Evolutionary conservation across 2,888 invertebrate genomes (phyloP), one percentile per base, ranked within the genome.

Genomic region (Sminthurides aquaticus): DNA sequence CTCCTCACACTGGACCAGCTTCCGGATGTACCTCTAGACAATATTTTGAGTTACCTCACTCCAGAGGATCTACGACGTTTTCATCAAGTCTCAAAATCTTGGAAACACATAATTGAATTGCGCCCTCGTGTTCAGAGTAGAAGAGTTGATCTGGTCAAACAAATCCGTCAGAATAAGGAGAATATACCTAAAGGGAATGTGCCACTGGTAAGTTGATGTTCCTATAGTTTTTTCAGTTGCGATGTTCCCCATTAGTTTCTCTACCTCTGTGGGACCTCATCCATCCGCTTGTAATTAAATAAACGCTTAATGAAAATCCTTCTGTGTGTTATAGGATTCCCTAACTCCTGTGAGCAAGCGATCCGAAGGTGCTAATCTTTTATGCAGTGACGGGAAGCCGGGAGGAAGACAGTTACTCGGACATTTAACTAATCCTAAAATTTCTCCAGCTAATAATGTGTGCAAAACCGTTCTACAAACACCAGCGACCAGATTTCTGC

Each of bases 51-150:
- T 2, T 69, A 64, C 26, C 57, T 75, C 20, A 27, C 64, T 8
- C 66, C 66, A 49, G 65, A 72, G 25, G 74, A 75, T 66, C 56
- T 75, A 3, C 58, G 70, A 20, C 58, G 66, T 25, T 60, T 72
- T 64, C 70, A 73, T 60, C 68, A 73, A 64, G 75, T 74, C 57
- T 72, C 67, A 5, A 65, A 65, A 48, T 29, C 64, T 48, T 75
- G 75, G 73, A 67, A 67, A 49, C 34, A 24, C 59, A 62, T 58
- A 2, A 18, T 72, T 26, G 57, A 62, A 54, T 26, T 29, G 24
- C 59, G 72, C 5, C 29, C 49, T 1, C 54, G 28, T 11, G 65
- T 66, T 2, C 68, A 74, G 52, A 49, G 43, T 8, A 43, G 67
- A 29, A 67, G 74, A 49, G 24, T 67, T 18, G 67, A 67, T 20